phyloP scores from a whole-genome alignment of 2,113 vertebrate genomes.

The Spea multiplicata region DNA sequence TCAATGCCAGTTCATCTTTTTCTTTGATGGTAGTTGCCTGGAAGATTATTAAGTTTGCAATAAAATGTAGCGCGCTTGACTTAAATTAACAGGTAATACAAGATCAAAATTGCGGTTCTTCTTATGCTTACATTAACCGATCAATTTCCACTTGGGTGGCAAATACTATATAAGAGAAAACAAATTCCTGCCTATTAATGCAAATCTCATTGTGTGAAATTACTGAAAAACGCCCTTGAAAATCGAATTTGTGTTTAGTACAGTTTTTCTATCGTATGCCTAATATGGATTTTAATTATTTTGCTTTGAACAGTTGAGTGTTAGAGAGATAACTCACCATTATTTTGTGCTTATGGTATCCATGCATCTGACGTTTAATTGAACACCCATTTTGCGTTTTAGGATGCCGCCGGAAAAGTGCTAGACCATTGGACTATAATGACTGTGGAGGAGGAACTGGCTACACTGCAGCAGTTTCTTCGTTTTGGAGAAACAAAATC shows the following conservation, averaged over 20 bases:
- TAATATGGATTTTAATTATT: too few species aligned
- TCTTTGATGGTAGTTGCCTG: slow-evolving; percentile 71
- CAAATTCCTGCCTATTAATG: not conserved
- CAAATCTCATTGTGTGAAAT: not conserved
- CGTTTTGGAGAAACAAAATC: slow-evolving; percentile 98
- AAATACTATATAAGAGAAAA: slow-evolving; percentile 9
- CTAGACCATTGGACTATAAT: slow-evolving; percentile 97
- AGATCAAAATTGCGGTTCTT: slow-evolving; percentile 53
- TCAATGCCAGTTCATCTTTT: slow-evolving; percentile 72
- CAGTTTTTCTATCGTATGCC: too few species aligned
- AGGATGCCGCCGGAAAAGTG: slow-evolving; percentile 95
- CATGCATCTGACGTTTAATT: not conserved
- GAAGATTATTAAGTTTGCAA: slow-evolving; percentile 65
- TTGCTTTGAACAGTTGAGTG: too few species aligned
- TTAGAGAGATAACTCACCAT: not conserved
- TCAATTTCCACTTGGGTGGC: slow-evolving; percentile 2
- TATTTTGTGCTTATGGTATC: not conserved
- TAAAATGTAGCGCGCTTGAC: slow-evolving; percentile 66
- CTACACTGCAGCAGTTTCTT: slow-evolving; percentile 93
- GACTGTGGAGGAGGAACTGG: slow-evolving; percentile 93
- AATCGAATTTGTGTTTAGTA: too few species aligned
- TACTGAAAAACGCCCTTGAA: too few species aligned
- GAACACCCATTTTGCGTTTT: slow-evolving; percentile 7
- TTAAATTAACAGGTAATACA: slow-evolving; percentile 71
- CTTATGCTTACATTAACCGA: slow-evolving; percentile 16